Conservation (phyloP, 2,113 vertebrate genomes). For the Micromys minutus region DNA sequence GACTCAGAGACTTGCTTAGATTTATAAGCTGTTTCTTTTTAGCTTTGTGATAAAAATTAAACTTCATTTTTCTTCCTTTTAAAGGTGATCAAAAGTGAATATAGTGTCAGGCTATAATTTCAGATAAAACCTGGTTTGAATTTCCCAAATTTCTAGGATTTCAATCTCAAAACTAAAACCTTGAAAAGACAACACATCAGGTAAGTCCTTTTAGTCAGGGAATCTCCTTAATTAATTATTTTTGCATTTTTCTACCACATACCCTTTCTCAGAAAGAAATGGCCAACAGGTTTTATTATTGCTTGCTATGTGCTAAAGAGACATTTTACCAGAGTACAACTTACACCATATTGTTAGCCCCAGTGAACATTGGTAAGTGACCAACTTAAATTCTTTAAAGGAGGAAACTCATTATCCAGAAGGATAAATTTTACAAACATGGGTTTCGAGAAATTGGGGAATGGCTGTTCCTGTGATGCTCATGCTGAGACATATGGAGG, state of each 20-base stretch:
- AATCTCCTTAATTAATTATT: constrained; percentile 14
- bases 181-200: neutral
- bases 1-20: neutral
- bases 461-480: neutral
- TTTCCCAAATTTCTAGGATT: neutral
- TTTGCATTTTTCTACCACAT: neutral
- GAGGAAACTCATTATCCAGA: neutral
- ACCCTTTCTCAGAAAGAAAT: neutral
- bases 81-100: neutral
- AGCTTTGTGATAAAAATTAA: constrained; percentile 4
- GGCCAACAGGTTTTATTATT: neutral
- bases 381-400: neutral
- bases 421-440: neutral
- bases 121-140: neutral
- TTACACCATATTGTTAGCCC: constrained; percentile 11
- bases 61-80: neutral
- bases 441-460: neutral
- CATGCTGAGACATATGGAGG: constrained; percentile 37
- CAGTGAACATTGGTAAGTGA: constrained; percentile 30
- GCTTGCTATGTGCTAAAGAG: constrained; percentile 12
- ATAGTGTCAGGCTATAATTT: neutral
- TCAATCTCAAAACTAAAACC: neutral
- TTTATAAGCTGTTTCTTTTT: constrained; percentile 14
- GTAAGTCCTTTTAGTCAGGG: neutral
- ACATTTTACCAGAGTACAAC: neutral